These are phyloP conservation scores for Zeugodacus cucurbitae DNA, from an alignment of 1,140 invertebrate genomes.

Conservation along the genomic window DNA sequence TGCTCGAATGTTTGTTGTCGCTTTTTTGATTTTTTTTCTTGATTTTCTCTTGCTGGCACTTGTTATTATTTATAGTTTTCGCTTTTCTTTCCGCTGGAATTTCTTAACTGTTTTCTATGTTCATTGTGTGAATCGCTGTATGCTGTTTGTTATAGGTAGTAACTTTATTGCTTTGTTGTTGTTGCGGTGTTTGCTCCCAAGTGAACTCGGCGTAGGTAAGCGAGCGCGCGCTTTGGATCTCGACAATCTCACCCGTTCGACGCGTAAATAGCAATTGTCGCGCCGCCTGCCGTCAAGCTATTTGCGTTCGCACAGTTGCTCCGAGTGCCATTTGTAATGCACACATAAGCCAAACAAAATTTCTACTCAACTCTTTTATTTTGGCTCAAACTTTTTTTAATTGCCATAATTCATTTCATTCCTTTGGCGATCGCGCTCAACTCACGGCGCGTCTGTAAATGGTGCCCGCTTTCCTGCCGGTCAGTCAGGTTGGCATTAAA, in stretches of 20 bases:
- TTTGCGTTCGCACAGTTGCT: background rate
- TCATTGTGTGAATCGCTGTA: background rate
- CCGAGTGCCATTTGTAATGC: conserved; percentile 8
- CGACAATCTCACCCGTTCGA: conserved; percentile 24
- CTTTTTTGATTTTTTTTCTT: too few species aligned
- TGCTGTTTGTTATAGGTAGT: background rate
- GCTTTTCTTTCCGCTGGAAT: background rate
- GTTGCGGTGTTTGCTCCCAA: background rate
- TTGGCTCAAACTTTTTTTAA: conserved; percentile 33
- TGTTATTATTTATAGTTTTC: conserved; percentile 15
- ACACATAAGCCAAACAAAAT: background rate
- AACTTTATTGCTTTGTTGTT: too few species aligned
- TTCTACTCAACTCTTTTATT: background rate
- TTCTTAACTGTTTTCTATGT: conserved; percentile 29
- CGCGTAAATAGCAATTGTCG: conserved; percentile 26
- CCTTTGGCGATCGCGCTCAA: background rate
- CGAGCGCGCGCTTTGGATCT: background rate
- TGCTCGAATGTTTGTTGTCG: background rate
- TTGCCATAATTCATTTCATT: background rate
- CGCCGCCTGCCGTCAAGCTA: background rate
- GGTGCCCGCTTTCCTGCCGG: background rate
- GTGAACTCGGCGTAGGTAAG: background rate
- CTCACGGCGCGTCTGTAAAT: background rate
- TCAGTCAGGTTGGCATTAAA: background rate
- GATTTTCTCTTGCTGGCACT: background rate